phyloP scores from a whole-genome alignment of 2,113 vertebrate species.

The Anolis sagrei region DNA sequence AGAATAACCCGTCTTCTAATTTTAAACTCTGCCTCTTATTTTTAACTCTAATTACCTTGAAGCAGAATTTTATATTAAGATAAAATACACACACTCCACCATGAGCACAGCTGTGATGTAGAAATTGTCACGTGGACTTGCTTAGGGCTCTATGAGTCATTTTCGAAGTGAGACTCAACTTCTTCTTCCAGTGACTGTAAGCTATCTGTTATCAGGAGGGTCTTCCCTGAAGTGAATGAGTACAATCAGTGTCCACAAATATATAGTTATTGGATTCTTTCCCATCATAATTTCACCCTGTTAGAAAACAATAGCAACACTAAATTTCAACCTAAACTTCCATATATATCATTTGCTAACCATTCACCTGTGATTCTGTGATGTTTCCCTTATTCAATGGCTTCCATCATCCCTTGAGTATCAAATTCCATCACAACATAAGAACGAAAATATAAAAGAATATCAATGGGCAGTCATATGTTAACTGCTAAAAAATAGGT shows the following conservation, averaged over 20 bases:
- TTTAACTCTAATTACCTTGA: neutral
- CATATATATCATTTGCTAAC: neutral
- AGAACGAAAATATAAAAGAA: neutral
- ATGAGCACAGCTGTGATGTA: neutral
- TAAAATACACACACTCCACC: neutral
- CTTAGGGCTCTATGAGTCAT: conserved; percentile 25
- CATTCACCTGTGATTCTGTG: neutral
- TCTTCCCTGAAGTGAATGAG: conserved; percentile 27
- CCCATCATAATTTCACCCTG: conserved; percentile 21
- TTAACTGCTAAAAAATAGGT: neutral
- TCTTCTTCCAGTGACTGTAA: conserved; percentile 16
- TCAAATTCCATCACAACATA: neutral
- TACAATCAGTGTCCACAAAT: conserved; percentile 13
- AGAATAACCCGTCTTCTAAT: conserved; percentile 20
- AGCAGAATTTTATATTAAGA: neutral
- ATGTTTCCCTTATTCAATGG: neutral
- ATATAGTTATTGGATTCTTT: conserved; percentile 21
- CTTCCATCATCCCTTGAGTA: neutral
- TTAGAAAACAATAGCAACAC: conserved; percentile 18
- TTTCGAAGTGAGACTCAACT: conserved; percentile 16
- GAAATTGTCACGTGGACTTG: conserved; percentile 38
- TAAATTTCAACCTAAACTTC: conserved; percentile 32
- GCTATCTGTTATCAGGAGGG: conserved; percentile 38
- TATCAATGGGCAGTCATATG: neutral
- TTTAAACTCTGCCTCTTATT: conserved; percentile 19